Conservation (phyloP, 1,140 invertebrate species). For the Nephila pilipes region DNA sequence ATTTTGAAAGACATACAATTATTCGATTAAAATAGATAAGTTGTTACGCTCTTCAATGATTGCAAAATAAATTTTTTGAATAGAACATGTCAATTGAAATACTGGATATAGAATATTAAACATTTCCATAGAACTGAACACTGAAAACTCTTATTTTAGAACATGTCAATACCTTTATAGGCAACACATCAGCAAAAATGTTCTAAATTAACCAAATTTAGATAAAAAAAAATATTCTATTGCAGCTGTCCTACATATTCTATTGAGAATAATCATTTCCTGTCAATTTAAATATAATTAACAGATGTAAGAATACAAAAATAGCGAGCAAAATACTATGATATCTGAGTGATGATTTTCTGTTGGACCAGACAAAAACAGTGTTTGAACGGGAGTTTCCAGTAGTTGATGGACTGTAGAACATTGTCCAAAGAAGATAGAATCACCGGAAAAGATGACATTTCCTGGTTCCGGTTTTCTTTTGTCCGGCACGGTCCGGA, state of each 20-base stretch:
- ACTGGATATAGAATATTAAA: too few species aligned
- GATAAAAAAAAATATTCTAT: neutral
- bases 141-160: neutral
- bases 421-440: constrained; percentile 17
- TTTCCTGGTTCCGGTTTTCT: constrained; percentile 66
- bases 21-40: too few species aligned
- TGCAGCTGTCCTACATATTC: neutral
- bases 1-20: too few species aligned
- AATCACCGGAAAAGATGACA: constrained; percentile 47
- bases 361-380: neutral
- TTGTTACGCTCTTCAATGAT: too few species aligned
- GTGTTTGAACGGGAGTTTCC: constrained; percentile 21
- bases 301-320: neutral
- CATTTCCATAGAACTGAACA: too few species aligned
- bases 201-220: neutral
- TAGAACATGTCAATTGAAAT: too few species aligned
- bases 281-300: neutral
- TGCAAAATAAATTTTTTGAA: too few species aligned
- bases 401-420: constrained; percentile 5
- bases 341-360: neutral
- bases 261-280: neutral
- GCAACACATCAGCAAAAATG: neutral
- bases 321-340: neutral
- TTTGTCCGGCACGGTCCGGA: constrained; percentile 44
- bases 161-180: neutral